Percentiles rank a stretch among this genome's conserved stretches.
Conservation (phyloP, 2,113 vertebrate species). For the Spilogale gracilis region DNA sequence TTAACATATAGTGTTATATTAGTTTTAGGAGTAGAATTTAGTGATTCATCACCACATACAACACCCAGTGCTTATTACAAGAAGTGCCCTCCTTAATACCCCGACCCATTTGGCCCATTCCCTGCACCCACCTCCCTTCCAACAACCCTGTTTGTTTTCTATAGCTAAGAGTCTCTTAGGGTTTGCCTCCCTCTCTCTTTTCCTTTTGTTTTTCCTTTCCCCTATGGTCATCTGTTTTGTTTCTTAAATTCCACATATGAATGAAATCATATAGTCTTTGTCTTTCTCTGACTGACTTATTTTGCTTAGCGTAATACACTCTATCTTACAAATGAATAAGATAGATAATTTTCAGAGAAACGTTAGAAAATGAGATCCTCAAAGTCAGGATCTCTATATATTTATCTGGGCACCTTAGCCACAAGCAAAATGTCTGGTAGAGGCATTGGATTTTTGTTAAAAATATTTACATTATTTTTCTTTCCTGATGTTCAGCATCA, state of each 20-base stretch:
- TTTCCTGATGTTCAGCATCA: background rate
- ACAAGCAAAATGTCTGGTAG: background rate
- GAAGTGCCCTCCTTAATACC: background rate
- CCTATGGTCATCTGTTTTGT: too few relatives aligned
- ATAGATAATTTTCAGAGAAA: background rate
- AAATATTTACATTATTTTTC: background rate
- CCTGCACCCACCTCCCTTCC: background rate
- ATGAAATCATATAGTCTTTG: background rate
- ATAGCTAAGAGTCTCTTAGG: background rate
- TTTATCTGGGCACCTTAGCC: background rate
- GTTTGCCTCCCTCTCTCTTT: too few relatives aligned
- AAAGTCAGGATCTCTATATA: background rate
- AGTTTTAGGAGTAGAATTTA: background rate
- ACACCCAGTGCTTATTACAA: background rate
- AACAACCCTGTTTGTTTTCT: background rate
- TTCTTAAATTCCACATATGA: too few relatives aligned
- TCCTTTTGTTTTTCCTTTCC: too few relatives aligned
- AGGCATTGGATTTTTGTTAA: background rate
- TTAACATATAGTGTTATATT: background rate
- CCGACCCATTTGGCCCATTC: background rate
- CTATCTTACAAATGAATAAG: background rate
- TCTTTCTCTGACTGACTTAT: background rate
- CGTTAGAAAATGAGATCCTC: background rate
- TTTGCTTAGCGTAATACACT: background rate
- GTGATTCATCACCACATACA: background rate